Evolutionary conservation across 2,888 invertebrate species (phyloP).

Genomic region (Aporophyla nigra): DNA sequence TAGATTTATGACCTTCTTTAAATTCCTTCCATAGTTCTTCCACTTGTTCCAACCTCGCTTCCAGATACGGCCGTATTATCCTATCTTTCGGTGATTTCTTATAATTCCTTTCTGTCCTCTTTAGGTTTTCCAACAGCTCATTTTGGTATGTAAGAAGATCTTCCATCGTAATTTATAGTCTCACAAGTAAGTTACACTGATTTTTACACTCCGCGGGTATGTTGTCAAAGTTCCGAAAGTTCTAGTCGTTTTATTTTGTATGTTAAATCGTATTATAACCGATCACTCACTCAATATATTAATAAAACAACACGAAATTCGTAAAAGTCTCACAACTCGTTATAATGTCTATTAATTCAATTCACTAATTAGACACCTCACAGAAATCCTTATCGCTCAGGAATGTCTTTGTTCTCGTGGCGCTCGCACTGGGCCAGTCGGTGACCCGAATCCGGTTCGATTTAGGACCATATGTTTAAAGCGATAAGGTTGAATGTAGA

Average conservation of each 20-base stretch:
- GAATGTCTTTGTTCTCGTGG: neutral
- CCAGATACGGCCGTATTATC: constrained; percentile 13
- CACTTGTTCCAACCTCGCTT: neutral
- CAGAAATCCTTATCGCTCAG: neutral
- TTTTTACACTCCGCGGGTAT: neutral
- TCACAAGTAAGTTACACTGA: neutral
- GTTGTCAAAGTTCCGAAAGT: neutral
- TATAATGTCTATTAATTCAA: neutral
- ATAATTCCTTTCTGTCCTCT: constrained; percentile 22
- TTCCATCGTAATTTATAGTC: constrained; percentile 2
- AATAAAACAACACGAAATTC: too few relatives aligned
- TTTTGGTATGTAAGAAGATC: constrained; percentile 13
- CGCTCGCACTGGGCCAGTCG: neutral
- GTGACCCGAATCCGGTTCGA: neutral
- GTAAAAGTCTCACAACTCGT: too few relatives aligned
- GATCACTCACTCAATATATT: too few relatives aligned
- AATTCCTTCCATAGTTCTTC: neutral
- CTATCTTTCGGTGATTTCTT: constrained; percentile 32
- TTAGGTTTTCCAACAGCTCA: constrained; percentile 29
- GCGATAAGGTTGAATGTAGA: too few relatives aligned
- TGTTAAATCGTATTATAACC: too few relatives aligned
- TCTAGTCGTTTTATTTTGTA: too few relatives aligned
- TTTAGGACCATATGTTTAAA: neutral
- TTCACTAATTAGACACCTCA: neutral
- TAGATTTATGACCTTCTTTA: neutral